Conservation (phyloP, 1,140 invertebrate species). For the Atta texana region DNA sequence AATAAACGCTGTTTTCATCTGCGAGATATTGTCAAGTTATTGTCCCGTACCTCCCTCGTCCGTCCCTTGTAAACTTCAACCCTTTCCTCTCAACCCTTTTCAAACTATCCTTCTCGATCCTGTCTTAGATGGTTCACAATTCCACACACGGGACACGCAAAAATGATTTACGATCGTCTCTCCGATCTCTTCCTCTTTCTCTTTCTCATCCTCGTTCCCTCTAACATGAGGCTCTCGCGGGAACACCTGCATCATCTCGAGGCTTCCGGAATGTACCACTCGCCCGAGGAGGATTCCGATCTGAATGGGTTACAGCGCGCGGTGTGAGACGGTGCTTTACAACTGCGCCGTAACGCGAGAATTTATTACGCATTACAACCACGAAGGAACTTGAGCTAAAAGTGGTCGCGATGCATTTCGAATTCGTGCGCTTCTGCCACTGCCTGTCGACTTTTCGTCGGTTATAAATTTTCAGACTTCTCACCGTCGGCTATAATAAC, state of each 20-base stretch:
- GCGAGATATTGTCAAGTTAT: slow-evolving; percentile 75
- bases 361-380: slow-evolving; percentile 67
- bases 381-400: slow-evolving; percentile 48
- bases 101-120: slow-evolving; percentile 51
- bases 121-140: slow-evolving; percentile 52
- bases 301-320: slow-evolving; percentile 67
- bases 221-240: background rate
- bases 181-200: slow-evolving; percentile 24
- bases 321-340: slow-evolving; percentile 54
- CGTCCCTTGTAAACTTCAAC: background rate
- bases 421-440: slow-evolving; percentile 42
- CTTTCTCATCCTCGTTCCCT: background rate
- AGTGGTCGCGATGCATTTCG: slow-evolving; percentile 59
- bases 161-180: slow-evolving; percentile 75
- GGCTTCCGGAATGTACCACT: slow-evolving; percentile 38
- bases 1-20: slow-evolving; percentile 76
- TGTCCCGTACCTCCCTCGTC: slow-evolving; percentile 49
- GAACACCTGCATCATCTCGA: slow-evolving; percentile 47
- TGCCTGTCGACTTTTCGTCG: slow-evolving; percentile 63
- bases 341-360: slow-evolving; percentile 66
- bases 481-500: slow-evolving; percentile 49
- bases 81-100: slow-evolving; percentile 3
- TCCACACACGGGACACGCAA: slow-evolving; percentile 65
- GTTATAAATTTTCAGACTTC: slow-evolving; percentile 55
- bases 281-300: slow-evolving; percentile 60